Evolutionary conservation across 1,140 invertebrate genomes (phyloP).

Genomic region (Drosophila prosaltans): DNA sequence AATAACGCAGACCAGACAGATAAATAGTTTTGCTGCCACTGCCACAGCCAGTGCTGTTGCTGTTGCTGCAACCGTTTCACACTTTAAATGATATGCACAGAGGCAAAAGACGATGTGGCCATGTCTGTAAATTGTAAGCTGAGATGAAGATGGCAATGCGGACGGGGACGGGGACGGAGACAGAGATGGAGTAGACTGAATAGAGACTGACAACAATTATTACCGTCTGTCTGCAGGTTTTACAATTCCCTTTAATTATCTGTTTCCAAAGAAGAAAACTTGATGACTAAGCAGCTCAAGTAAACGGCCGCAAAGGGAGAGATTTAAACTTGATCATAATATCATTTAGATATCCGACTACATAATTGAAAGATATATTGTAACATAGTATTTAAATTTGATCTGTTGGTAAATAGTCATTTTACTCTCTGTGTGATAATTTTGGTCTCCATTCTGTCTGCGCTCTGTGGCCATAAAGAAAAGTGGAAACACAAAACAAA

Average conservation of each 20-base stretch:
- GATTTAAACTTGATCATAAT: background rate
- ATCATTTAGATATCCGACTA: background rate
- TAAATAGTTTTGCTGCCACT: constrained; percentile 36
- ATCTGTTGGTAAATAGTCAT: constrained; percentile 11
- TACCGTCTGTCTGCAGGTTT: constrained; percentile 69
- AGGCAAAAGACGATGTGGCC: constrained; percentile 42
- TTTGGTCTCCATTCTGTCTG: constrained; percentile 23
- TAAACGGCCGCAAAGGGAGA: background rate
- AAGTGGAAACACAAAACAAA: constrained; percentile 37
- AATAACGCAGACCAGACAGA: constrained; percentile 46
- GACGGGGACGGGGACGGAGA: constrained; percentile 6
- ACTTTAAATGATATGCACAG: constrained; percentile 79
- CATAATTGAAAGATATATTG: background rate
- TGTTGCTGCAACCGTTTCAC: constrained; percentile 65
- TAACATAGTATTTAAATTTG: too few species aligned
- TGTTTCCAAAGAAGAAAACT: constrained; percentile 46
- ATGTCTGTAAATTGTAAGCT: constrained; percentile 76
- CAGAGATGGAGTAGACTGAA: background rate
- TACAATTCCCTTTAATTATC: constrained; percentile 63
- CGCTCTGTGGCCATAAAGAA: constrained; percentile 53
- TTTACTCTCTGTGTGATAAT: background rate
- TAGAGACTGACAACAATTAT: constrained; percentile 63
- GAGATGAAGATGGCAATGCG: constrained; percentile 44
- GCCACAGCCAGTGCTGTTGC: constrained; percentile 20
- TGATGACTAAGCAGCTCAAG: constrained; percentile 44